phyloP scores from a whole-genome alignment of 2,113 vertebrate genomes.

The Saguinus midas region DNA sequence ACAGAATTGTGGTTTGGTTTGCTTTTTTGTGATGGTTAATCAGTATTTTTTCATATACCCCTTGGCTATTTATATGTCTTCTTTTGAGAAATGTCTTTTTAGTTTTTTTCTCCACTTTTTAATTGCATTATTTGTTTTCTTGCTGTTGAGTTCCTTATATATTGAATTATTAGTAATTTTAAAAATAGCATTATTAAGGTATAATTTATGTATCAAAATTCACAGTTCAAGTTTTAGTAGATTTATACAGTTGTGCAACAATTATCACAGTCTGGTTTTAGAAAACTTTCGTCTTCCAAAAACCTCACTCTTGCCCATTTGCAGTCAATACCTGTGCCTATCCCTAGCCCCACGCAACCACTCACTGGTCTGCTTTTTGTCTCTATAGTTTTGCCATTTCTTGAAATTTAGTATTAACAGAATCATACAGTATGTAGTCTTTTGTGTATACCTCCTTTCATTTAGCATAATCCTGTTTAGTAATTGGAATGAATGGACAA shows the following conservation, averaged over 20 bases:
- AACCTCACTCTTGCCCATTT: not conserved
- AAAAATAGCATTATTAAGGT: not conserved
- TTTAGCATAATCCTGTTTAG: not conserved
- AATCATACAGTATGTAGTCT: not conserved
- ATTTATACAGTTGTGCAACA: constrained; percentile 22
- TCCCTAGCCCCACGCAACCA: not conserved
- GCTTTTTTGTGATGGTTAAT: not conserved
- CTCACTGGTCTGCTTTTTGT: not conserved
- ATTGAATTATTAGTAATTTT: constrained; percentile 11
- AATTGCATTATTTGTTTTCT: not conserved
- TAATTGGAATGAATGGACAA: constrained; percentile 43
- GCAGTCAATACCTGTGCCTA: not conserved
- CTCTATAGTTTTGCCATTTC: constrained; percentile 47
- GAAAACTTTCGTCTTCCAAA: not conserved
- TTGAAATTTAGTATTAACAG: constrained; percentile 4
- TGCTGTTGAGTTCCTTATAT: not conserved
- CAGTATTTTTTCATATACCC: not conserved
- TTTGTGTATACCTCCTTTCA: not conserved
- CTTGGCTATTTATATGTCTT: not conserved
- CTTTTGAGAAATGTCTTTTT: not conserved
- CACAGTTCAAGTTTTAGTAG: constrained; percentile 16
- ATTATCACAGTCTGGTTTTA: not conserved
- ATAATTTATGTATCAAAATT: constrained; percentile 35
- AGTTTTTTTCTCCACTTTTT: not conserved
- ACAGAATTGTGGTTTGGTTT: not conserved